A percentile compares a stretch with the other conserved stretches of the same genome.
phyloP scores from a whole-genome alignment of 2,888 invertebrate genomes.

The Nomada hirtipes region DNA sequence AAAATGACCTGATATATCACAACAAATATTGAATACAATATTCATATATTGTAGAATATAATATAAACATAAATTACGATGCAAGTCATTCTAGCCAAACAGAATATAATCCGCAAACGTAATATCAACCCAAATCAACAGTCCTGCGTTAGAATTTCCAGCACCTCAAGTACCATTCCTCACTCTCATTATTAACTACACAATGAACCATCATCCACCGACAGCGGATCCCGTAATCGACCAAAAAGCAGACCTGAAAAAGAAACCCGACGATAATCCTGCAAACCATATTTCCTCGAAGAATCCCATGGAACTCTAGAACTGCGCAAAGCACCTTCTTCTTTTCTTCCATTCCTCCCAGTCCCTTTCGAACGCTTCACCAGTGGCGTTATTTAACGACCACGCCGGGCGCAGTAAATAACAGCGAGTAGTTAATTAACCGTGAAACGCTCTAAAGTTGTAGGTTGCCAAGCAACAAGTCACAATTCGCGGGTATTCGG shows the following conservation, averaged over 20 bases:
- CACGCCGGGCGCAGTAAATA: slow-evolving; percentile 16
- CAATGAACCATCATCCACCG: neutral
- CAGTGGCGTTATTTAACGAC: slow-evolving; percentile 12
- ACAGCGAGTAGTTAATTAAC: slow-evolving; percentile 22
- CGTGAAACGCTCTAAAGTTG: slow-evolving; percentile 19
- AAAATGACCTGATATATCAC: too few species aligned
- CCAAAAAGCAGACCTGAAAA: too few species aligned
- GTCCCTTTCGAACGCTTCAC: slow-evolving; percentile 3
- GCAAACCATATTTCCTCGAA: neutral
- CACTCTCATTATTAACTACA: too few species aligned
- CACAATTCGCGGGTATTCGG: slow-evolving; percentile 36
- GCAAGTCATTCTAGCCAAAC: too few species aligned
- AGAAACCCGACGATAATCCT: neutral
- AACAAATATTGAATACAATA: too few species aligned
- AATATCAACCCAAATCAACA: too few species aligned
- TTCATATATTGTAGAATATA: too few species aligned
- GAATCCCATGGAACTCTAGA: neutral
- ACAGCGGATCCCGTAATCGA: too few species aligned
- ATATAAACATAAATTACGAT: too few species aligned
- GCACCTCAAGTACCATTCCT: too few species aligned
- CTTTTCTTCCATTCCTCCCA: neutral
- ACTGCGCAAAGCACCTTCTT: neutral
- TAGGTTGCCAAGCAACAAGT: slow-evolving; percentile 34
- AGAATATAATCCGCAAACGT: too few species aligned
- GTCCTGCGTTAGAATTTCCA: too few species aligned